Percentiles rank a stretch among this genome's conserved stretches.
Conservation (phyloP, 2,888 invertebrate genomes). For the Linnaemya tessellans region DNA sequence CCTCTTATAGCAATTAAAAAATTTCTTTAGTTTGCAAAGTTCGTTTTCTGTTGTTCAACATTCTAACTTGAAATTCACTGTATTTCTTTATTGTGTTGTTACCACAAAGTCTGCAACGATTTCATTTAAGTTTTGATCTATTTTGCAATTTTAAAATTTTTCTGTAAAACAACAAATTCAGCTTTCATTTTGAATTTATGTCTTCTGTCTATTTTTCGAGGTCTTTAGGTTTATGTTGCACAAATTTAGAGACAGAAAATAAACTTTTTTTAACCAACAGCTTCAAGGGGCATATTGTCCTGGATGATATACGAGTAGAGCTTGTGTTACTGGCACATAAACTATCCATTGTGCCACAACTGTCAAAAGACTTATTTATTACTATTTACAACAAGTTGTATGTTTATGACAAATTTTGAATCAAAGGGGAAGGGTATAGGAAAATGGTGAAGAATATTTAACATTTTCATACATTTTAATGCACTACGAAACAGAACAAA, state of each 20-base stretch:
- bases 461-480: not conserved
- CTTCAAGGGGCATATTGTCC: slow-evolving; percentile 37
- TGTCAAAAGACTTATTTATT: slow-evolving; percentile 39
- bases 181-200: slow-evolving; percentile 44
- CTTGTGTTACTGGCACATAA: slow-evolving; percentile 36
- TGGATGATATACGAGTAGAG: slow-evolving; percentile 13
- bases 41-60: not conserved
- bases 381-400: slow-evolving; percentile 10
- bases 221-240: slow-evolving; percentile 60
- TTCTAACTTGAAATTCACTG: not conserved
- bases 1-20: not conserved
- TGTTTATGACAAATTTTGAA: slow-evolving; percentile 29
- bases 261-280: slow-evolving; percentile 3
- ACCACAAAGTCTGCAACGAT: not conserved
- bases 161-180: not conserved
- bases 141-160: not conserved
- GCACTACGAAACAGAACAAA: not conserved
- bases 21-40: not conserved
- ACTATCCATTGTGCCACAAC: slow-evolving; percentile 49
- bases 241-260: slow-evolving; percentile 1
- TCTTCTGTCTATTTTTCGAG: slow-evolving; percentile 45
- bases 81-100: not conserved
- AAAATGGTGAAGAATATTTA: not conserved
- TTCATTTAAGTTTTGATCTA: not conserved
- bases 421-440: slow-evolving; percentile 16